Percentiles rank a stretch among this genome's conserved stretches.
phyloP scores from a whole-genome alignment of 2,113 vertebrate species.

The Spea bombifrons region DNA sequence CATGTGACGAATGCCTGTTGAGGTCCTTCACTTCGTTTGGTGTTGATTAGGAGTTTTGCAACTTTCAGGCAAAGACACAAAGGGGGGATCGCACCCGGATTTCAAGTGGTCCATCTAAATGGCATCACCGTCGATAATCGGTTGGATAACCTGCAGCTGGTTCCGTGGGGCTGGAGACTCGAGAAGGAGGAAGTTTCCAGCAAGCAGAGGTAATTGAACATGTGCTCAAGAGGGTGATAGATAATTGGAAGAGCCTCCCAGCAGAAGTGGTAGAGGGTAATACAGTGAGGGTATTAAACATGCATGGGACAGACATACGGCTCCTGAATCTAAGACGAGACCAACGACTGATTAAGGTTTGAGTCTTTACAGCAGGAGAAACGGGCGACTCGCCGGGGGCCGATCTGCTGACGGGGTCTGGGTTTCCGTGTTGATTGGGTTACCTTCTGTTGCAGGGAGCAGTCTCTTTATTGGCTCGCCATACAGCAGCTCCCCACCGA shows the following conservation, averaged over 20 bases:
- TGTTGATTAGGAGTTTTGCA: not conserved
- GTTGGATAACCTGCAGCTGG: conserved; percentile 90
- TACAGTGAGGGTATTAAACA: no score
- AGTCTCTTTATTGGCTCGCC: conserved; percentile 96
- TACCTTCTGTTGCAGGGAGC: conserved; percentile 73
- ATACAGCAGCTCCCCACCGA: conserved; percentile 97
- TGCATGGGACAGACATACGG: no score
- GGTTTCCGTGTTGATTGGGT: not conserved
- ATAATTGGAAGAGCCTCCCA: no score
- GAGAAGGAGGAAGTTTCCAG: conserved; percentile 91
- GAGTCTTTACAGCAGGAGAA: no score
- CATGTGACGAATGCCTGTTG: no score
- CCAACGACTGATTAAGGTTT: no score
- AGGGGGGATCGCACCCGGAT: conserved; percentile 91
- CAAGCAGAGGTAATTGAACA: conserved; percentile 82
- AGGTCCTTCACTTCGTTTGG: no score
- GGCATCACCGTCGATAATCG: conserved; percentile 95
- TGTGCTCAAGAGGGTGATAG: no score
- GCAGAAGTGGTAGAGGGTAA: no score
- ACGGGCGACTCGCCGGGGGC: no score
- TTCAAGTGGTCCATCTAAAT: conserved; percentile 95
- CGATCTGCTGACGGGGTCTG: no score
- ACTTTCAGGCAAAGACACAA: conserved; percentile 88
- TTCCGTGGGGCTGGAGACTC: conserved; percentile 88
- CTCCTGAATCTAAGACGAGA: no score